These are phyloP conservation scores for Mythimna lalbum DNA, from an alignment of 2,888 invertebrate species.

Conservation along the genomic window DNA sequence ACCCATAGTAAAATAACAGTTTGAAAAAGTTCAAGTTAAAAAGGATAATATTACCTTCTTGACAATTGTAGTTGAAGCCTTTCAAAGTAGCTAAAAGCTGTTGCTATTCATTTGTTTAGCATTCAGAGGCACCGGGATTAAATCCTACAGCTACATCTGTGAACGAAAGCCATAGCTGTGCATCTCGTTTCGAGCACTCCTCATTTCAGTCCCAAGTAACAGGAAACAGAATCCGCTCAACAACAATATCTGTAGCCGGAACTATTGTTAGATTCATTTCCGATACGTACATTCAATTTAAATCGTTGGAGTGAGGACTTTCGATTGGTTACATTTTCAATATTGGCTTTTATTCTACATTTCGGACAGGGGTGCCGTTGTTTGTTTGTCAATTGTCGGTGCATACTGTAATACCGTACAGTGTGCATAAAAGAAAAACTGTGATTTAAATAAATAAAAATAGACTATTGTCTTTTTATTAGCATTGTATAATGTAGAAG, in stretches of 20 bases:
- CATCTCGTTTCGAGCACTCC: not conserved
- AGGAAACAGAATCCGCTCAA: constrained; percentile 25
- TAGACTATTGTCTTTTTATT: too few relatives aligned
- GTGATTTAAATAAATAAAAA: too few relatives aligned
- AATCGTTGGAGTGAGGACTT: not conserved
- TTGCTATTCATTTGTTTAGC: not conserved
- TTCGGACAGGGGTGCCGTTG: not conserved
- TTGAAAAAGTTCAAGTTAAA: too few relatives aligned
- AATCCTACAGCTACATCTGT: too few relatives aligned
- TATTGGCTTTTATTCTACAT: constrained; percentile 1
- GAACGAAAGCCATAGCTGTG: not conserved
- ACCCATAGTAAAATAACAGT: too few relatives aligned
- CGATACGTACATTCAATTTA: constrained; percentile 2
- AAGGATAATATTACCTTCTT: too few relatives aligned
- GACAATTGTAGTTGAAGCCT: too few relatives aligned
- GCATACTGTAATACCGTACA: too few relatives aligned
- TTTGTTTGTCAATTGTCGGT: not conserved
- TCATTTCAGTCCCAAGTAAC: not conserved
- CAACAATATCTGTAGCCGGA: constrained; percentile 4
- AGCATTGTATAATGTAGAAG: too few relatives aligned
- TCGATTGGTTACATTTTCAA: constrained; percentile 10
- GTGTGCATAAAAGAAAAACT: not conserved
- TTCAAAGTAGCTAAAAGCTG: not conserved
- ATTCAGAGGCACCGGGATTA: not conserved
- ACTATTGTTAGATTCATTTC: constrained; percentile 15